phyloP scores from a whole-genome alignment of 2,888 invertebrate species.

The Drosophila suboccidentalis region DNA sequence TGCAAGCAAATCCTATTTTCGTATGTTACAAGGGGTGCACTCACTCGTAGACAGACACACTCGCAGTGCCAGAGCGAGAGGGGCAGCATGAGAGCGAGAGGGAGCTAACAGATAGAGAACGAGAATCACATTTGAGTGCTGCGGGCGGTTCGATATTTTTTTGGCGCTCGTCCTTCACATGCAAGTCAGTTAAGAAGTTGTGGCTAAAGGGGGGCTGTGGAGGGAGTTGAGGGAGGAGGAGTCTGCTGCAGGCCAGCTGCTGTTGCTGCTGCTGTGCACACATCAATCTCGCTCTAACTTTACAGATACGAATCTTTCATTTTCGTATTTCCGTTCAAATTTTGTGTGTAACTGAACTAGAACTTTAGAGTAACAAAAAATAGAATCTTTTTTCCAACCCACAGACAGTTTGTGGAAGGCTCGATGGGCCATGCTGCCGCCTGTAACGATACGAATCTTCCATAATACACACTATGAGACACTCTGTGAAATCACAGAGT shows the following conservation, averaged over 20 bases:
- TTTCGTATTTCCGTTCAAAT: constrained; percentile 78
- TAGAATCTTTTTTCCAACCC: constrained; percentile 22
- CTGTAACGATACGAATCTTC: too few species aligned
- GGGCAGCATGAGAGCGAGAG: neutral
- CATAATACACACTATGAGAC: constrained; percentile 14
- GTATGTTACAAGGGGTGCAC: constrained; percentile 47
- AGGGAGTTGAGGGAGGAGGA: neutral
- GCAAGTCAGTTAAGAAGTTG: neutral
- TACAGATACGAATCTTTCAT: constrained; percentile 77
- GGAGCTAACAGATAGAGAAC: constrained; percentile 16
- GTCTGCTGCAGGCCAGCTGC: constrained; percentile 32
- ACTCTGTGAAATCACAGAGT: neutral
- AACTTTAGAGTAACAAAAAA: constrained; percentile 55
- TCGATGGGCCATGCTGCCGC: constrained; percentile 45
- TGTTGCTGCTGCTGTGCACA: constrained; percentile 60
- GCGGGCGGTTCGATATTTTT: constrained; percentile 69
- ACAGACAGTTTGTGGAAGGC: constrained; percentile 44
- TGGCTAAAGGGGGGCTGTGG: neutral
- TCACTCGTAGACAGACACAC: constrained; percentile 24
- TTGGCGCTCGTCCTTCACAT: constrained; percentile 20
- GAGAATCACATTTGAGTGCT: constrained; percentile 63
- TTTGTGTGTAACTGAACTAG: constrained; percentile 71
- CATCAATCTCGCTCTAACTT: constrained; percentile 76
- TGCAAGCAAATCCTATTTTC: constrained; percentile 77
- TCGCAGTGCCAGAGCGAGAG: neutral